These are phyloP conservation scores for Oreotrochilus melanogaster DNA, from an alignment of 2,113 vertebrate species.

Conservation along the genomic window DNA sequence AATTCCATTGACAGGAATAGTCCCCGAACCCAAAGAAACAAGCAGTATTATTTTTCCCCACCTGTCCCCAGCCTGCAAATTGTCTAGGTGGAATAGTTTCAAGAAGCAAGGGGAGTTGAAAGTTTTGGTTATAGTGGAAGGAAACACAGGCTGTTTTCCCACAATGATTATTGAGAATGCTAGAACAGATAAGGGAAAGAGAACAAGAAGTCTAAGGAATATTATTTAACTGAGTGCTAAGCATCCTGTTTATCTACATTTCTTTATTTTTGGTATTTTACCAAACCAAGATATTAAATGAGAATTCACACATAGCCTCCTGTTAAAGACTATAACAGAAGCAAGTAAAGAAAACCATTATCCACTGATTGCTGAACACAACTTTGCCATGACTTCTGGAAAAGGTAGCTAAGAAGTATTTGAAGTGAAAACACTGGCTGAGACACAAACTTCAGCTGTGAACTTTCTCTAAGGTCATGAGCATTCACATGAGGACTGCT, in stretches of 20 bases:
- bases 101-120: not conserved
- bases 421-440: not conserved
- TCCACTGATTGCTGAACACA: accelerated
- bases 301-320: not conserved
- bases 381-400: not conserved
- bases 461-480: not conserved
- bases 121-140: not conserved
- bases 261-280: not conserved
- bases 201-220: not conserved
- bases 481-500: accelerated
- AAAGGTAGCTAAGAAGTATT: not conserved
- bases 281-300: not conserved
- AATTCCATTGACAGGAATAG: not conserved
- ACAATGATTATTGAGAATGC: not conserved
- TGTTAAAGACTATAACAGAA: not conserved
- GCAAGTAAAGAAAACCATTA: not conserved
- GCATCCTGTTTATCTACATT: not conserved
- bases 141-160: not conserved
- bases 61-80: not conserved
- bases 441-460: not conserved
- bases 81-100: not conserved
- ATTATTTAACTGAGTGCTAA: not conserved
- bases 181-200: not conserved
- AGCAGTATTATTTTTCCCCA: not conserved
- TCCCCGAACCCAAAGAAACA: not conserved